A percentile compares a stretch with the other conserved stretches of the same genome.
Conservation (phyloP, 1,140 invertebrate genomes). For the Papilio xuthus region DNA sequence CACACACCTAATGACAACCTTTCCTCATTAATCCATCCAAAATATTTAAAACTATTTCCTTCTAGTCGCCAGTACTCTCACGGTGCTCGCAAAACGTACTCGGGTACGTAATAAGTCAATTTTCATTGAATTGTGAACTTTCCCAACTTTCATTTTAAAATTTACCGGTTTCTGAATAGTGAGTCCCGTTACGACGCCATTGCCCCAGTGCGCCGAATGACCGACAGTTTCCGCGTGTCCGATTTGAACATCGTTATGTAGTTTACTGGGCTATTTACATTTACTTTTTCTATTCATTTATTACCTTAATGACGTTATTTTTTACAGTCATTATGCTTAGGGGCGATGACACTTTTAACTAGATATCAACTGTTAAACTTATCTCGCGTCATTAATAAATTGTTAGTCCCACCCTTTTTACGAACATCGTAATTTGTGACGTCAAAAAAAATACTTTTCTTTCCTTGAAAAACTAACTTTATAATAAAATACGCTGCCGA, state of each 20-base stretch:
- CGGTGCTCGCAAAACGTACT: background rate
- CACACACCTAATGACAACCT: slow-evolving; percentile 48
- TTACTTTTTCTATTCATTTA: slow-evolving; percentile 22
- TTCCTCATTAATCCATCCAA: slow-evolving; percentile 54
- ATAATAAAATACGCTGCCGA: background rate
- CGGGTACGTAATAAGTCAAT: slow-evolving; percentile 22
- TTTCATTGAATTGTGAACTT: slow-evolving; percentile 64
- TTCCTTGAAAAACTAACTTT: background rate
- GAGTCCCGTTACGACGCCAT: slow-evolving; percentile 62
- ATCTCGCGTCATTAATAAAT: slow-evolving; percentile 13
- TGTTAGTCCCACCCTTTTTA: background rate
- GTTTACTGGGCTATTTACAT: slow-evolving; percentile 32
- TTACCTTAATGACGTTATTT: slow-evolving; percentile 28
- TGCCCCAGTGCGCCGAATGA: slow-evolving; percentile 65
- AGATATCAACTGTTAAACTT: background rate
- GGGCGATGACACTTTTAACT: background rate
- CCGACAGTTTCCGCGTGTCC: slow-evolving; percentile 58
- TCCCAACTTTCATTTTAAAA: slow-evolving; percentile 72
- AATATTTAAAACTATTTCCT: slow-evolving; percentile 34
- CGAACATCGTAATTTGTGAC: background rate
- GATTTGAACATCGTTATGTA: slow-evolving; percentile 42
- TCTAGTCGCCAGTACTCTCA: background rate
- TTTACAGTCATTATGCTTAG: background rate
- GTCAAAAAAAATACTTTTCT: background rate
- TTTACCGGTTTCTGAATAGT: slow-evolving; percentile 50